phyloP scores from a whole-genome alignment of 2,888 invertebrate species.

The Hetaerina titia region DNA sequence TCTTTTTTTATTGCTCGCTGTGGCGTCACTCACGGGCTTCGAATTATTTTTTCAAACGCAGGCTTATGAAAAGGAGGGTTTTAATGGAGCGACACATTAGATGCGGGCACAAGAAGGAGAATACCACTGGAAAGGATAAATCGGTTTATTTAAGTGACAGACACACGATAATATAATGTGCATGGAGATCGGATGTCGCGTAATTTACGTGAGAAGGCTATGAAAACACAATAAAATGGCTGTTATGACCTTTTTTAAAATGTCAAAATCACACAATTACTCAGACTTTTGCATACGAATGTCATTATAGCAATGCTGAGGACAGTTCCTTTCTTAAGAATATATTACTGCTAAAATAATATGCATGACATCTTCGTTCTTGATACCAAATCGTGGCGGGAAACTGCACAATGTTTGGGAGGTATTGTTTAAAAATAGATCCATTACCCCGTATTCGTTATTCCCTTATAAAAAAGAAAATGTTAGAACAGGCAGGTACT shows the following conservation, averaged over 20 bases:
- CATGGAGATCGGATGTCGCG: neutral
- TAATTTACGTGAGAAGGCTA: neutral
- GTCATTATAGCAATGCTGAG: too few relatives aligned
- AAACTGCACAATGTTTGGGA: too few relatives aligned
- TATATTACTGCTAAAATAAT: too few relatives aligned
- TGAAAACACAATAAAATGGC: neutral
- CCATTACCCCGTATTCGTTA: too few relatives aligned
- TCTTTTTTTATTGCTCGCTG: neutral
- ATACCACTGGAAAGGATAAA: neutral
- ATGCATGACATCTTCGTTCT: too few relatives aligned
- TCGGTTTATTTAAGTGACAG: neutral
- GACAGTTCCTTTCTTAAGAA: too few relatives aligned
- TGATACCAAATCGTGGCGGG: too few relatives aligned
- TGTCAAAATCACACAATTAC: too few relatives aligned
- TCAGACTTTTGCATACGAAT: too few relatives aligned
- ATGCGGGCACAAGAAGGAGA: neutral
- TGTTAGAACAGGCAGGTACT: conserved; percentile 20
- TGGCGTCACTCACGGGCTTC: neutral
- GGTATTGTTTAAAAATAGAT: too few relatives aligned
- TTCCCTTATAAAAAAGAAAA: too few relatives aligned
- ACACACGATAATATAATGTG: neutral
- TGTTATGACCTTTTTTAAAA: too few relatives aligned
- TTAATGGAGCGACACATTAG: neutral
- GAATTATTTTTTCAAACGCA: neutral
- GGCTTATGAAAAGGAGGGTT: neutral